Base-by-base conservation (phyloP, 1,140 invertebrate species). In the Anastatus disparis region DNA sequence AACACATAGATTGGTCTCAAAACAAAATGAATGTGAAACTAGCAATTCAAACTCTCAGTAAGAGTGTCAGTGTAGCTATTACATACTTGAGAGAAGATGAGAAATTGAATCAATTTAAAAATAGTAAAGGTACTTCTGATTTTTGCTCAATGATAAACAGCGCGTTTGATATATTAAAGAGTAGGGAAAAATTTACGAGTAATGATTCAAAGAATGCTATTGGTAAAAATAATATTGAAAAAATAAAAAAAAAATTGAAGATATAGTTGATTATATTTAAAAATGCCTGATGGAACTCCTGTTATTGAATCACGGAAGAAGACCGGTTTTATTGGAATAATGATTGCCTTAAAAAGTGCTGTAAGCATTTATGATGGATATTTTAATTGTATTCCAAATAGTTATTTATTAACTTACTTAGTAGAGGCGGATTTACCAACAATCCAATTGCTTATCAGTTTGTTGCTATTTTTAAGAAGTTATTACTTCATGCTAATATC, bases 291-390 rank as follows among this genome's bases (percentile, higher is more conserved):
- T 61, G 61, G 67, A 10, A 42, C 75, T 40, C 52, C 70, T 56
- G 55, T 67, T 38, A 42, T 64, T 44, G 17, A 66, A 26, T 31
- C 12, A n/a, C 6, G 17, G 3, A 44, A 52, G 15, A 65, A 53
- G 61, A 76, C 76, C 12, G 80, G 78, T 42, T 83, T 81, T 70
- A 38, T 78, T 27, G 81, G 78, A 8, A 76, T 81, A 26, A 66
- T 78, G 53, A 78, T 79, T 38, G 71, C 70, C 2, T 7, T 65
- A 15, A 46, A 71, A 13, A 71, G 62, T 27, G 55, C 70, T 71
- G 78, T 17, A 20, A 73, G 62, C 76, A 70, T 68, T 70, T 77
- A 52, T 56, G 46, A 52, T 27, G n/a, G 46, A 63, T 83, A 52
- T 84, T 75, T 73, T 35, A 73, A 35, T 6, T 35, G 4, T 35